Conservation (phyloP, 2,797 vertebrate species). For the Oryzias dopingdopingensis region DNA sequence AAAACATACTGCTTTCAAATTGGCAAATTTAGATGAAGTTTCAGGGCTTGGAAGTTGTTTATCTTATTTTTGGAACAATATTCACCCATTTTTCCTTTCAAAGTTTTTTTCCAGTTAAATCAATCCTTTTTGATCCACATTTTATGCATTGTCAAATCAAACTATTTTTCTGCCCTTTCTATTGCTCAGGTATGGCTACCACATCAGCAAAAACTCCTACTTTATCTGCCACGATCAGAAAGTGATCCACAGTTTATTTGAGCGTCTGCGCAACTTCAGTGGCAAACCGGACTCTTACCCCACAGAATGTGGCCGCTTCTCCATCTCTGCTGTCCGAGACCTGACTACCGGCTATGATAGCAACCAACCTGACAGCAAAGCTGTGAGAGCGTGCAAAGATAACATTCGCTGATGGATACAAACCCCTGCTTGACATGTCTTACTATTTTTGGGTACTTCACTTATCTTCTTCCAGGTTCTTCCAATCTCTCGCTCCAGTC, state of each 20-base stretch:
- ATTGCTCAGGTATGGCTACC: slow-evolving; percentile 88
- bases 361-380: slow-evolving; percentile 86
- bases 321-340: slow-evolving; percentile 86
- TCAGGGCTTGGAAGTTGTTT: too few species aligned
- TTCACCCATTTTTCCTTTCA: too few species aligned
- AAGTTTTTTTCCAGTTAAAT: too few species aligned
- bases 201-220: slow-evolving; percentile 94
- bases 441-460: background rate
- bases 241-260: slow-evolving; percentile 86
- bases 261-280: slow-evolving; percentile 85
- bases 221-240: slow-evolving; percentile 93
- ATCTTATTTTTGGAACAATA: too few species aligned
- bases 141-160: background rate
- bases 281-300: slow-evolving; percentile 84
- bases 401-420: background rate
- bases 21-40: too few species aligned
- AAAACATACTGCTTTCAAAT: too few species aligned
- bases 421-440: background rate
- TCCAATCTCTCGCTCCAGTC: slow-evolving; percentile 91
- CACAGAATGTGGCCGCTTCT: slow-evolving; percentile 85
- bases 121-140: too few species aligned
- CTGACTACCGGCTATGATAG: slow-evolving; percentile 93
- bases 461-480: slow-evolving; percentile 79
- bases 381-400: slow-evolving; percentile 76
- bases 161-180: background rate